Conservation (phyloP, 2,113 vertebrate genomes). For the Corynorhinus townsendii region DNA sequence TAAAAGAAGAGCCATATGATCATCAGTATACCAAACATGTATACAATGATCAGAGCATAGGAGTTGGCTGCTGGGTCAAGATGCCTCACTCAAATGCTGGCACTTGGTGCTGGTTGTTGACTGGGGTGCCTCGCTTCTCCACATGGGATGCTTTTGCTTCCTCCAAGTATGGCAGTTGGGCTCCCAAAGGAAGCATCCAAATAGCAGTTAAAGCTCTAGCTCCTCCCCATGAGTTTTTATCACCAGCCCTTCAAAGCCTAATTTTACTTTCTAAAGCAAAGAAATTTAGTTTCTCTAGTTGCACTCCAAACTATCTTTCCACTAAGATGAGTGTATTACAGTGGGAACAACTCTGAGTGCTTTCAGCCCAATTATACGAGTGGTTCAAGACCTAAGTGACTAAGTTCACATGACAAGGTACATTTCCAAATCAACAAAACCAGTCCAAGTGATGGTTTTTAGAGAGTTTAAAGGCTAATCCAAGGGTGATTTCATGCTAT, state of each 20-base stretch:
- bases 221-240: neutral
- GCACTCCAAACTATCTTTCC: neutral
- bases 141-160: neutral
- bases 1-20: neutral
- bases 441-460: neutral
- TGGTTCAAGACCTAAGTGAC: neutral
- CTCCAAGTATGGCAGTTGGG: neutral
- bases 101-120: neutral
- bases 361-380: neutral
- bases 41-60: neutral
- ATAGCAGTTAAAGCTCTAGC: neutral
- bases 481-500: neutral
- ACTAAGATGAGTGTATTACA: neutral
- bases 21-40: neutral
- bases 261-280: neutral
- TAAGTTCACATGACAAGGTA: neutral
- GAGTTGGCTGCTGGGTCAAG: neutral
- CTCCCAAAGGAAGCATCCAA: neutral
- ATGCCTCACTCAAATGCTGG: neutral
- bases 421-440: slow-evolving; percentile 3
- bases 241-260: neutral
- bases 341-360: neutral
- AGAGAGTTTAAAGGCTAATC: neutral
- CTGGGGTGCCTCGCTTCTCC: neutral
- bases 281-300: neutral